Evolutionary conservation across 2,113 vertebrate species (phyloP).

Genomic region (Natator depressus): DNA sequence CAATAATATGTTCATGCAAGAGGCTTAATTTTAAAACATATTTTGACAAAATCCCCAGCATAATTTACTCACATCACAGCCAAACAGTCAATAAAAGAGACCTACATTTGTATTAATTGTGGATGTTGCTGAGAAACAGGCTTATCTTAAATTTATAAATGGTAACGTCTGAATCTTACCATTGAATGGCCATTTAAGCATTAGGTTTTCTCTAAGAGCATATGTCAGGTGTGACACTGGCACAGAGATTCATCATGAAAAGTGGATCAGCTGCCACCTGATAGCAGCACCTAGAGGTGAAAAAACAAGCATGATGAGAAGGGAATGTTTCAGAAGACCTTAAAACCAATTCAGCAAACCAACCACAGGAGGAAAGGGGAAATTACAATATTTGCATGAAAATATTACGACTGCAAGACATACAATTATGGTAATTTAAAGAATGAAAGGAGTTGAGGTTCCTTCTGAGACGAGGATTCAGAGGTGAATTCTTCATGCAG

Average conservation of each 20-base stretch:
- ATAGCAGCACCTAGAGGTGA: not conserved
- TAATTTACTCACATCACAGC: not conserved
- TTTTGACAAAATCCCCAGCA: conserved; percentile 9
- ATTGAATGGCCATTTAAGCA: conserved; percentile 4
- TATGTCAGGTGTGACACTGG: not conserved
- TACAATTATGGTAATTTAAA: conserved; percentile 41
- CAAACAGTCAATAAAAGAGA: conserved; percentile 15
- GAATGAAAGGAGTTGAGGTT: conserved; percentile 26
- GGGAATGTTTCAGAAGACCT: conserved; percentile 28
- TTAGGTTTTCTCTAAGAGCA: not conserved
- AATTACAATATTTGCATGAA: conserved; percentile 50
- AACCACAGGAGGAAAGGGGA: conserved; percentile 6
- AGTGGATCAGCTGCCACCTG: not conserved
- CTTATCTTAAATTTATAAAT: not conserved
- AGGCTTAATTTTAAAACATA: not conserved
- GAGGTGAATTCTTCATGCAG: conserved; percentile 30
- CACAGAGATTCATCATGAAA: conserved; percentile 15
- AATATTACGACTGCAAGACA: conserved; percentile 30
- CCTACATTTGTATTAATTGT: not conserved
- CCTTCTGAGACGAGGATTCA: conserved; percentile 7
- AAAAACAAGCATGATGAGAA: not conserved
- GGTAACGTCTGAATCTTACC: not conserved
- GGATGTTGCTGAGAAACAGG: not conserved
- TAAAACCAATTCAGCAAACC: conserved; percentile 27
- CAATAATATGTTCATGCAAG: not conserved